Conservation (phyloP, 2,888 invertebrate species). For the Acrobasis suavella region DNA sequence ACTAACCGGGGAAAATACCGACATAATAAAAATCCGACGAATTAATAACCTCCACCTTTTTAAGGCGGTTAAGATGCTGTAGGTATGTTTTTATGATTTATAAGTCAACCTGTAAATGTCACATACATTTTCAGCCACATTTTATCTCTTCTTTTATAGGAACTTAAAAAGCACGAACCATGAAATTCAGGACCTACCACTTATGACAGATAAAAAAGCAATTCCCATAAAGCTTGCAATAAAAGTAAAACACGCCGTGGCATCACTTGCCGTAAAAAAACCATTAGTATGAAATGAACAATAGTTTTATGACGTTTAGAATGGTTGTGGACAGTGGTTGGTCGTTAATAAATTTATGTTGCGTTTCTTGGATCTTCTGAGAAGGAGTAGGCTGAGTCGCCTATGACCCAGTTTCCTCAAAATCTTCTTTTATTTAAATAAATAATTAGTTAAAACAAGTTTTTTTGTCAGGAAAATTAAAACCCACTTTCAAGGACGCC, state of each 20-base stretch:
- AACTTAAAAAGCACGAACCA: conserved; percentile 26
- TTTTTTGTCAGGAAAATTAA: too few species aligned
- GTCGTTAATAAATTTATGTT: not conserved
- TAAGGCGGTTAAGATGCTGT: too few species aligned
- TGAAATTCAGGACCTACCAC: conserved; percentile 11
- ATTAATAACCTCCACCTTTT: too few species aligned
- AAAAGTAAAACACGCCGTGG: conserved; percentile 12
- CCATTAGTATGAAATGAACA: conserved; percentile 20
- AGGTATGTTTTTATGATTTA: too few species aligned
- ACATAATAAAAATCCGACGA: too few species aligned
- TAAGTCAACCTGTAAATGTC: not conserved
- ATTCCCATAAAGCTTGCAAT: conserved; percentile 3
- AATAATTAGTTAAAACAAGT: too few species aligned
- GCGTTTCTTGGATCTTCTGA: too few species aligned
- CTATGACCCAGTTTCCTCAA: too few species aligned
- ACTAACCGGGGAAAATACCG: too few species aligned
- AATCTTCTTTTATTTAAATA: too few species aligned
- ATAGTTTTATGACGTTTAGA: conserved; percentile 21
- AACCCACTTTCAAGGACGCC: too few species aligned
- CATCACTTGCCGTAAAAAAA: conserved; percentile 16
- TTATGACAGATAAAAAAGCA: conserved; percentile 20
- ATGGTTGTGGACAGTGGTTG: not conserved
- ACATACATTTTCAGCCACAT: not conserved
- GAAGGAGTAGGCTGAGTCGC: too few species aligned
- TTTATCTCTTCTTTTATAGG: conserved; percentile 1